Evolutionary conservation across 2,113 vertebrate species (phyloP).

Genomic region (Dasyprocta punctata): DNA sequence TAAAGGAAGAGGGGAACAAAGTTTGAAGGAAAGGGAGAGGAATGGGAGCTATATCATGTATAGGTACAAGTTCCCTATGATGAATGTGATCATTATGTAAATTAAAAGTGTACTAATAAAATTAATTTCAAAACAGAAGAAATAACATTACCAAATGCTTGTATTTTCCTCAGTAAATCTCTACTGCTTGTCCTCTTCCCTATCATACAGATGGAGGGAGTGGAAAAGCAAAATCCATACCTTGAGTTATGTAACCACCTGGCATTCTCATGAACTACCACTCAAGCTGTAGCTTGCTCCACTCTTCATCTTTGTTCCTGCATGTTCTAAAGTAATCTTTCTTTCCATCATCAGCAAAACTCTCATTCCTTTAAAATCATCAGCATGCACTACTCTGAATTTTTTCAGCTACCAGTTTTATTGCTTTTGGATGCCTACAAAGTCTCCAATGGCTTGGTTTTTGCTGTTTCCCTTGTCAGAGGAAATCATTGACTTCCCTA

Average conservation of each 20-base stretch:
- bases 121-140: neutral
- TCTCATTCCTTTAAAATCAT: neutral
- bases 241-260: neutral
- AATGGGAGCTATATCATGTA: neutral
- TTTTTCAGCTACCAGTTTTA: neutral
- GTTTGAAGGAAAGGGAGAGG: neutral
- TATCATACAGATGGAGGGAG: neutral
- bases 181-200: neutral
- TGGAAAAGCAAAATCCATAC: neutral
- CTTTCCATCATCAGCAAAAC: neutral
- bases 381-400: neutral
- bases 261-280: neutral
- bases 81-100: neutral
- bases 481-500: neutral
- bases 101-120: neutral
- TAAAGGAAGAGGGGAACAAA: neutral
- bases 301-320: neutral
- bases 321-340: neutral
- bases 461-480: neutral
- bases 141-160: neutral
- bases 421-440: neutral
- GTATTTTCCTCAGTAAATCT: neutral
- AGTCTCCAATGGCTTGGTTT: neutral
- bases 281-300: accelerated
- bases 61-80: neutral